These are phyloP conservation scores for Priapulus caudatus DNA, from an alignment of 2,888 invertebrate species.

Conservation along the genomic window DNA sequence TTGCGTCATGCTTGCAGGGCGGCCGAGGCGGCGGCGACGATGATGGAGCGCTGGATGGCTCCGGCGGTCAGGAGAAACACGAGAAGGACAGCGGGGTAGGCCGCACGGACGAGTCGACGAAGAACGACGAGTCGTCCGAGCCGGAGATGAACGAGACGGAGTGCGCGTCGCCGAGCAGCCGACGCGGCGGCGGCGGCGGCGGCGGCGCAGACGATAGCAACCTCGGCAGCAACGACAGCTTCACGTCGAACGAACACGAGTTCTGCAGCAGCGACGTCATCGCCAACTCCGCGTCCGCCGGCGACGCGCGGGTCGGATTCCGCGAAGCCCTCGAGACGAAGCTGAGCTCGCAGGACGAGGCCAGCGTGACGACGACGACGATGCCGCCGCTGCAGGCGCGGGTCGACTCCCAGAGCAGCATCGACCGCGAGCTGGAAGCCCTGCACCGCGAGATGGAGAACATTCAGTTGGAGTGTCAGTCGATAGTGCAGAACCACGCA, in stretches of 20 bases:
- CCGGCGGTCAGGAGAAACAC: slow-evolving; percentile 23
- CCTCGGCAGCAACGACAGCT: slow-evolving; percentile 32
- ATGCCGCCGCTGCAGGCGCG: slow-evolving; percentile 26
- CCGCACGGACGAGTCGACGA: slow-evolving; percentile 35
- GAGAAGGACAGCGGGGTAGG: slow-evolving; percentile 39
- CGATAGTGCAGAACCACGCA: slow-evolving; percentile 37
- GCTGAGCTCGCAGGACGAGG: too few relatives aligned
- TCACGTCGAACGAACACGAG: slow-evolving; percentile 26
- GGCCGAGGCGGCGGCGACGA: slow-evolving; percentile 8
- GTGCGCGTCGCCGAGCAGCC: not conserved
- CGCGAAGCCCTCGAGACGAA: slow-evolving; percentile 31
- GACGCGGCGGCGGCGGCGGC: slow-evolving; percentile 7
- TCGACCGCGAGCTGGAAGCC: slow-evolving; percentile 46
- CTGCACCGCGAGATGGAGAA: slow-evolving; percentile 49
- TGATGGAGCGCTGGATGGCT: not conserved
- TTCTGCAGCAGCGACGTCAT: slow-evolving; percentile 27
- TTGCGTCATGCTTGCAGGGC: too few relatives aligned
- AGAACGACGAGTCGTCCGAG: slow-evolving; percentile 37
- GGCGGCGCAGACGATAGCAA: slow-evolving; percentile 36
- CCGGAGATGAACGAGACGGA: slow-evolving; percentile 19
- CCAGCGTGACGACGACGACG: too few relatives aligned
- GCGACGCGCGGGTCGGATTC: slow-evolving; percentile 29
- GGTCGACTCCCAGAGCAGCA: slow-evolving; percentile 31
- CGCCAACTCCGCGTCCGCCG: slow-evolving; percentile 18
- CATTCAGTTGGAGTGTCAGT: slow-evolving; percentile 46